Evolutionary conservation across 2,888 invertebrate genomes (phyloP).

Genomic region (Dione juno): DNA sequence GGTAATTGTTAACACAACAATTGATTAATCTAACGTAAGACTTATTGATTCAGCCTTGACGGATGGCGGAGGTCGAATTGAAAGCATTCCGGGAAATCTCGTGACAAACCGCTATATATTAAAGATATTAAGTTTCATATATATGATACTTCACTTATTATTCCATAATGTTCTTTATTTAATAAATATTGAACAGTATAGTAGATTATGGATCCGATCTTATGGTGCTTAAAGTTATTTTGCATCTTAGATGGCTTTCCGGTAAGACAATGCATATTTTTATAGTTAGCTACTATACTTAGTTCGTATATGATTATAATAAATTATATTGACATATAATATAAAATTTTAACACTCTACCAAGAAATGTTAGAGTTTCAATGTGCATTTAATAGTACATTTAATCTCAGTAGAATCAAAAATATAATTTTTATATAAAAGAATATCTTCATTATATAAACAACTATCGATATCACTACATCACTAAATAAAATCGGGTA

Average conservation of each 20-base stretch:
- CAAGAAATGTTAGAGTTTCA: no score
- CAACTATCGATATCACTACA: constrained; percentile 49
- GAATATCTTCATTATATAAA: background rate
- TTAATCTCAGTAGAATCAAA: no score
- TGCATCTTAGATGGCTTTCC: no score
- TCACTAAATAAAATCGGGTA: constrained; percentile 76
- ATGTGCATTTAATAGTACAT: no score
- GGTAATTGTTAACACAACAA: constrained; percentile 33
- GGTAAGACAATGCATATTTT: no score
- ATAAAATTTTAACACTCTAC: no score
- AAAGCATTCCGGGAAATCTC: constrained; percentile 17
- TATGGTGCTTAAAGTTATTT: background rate
- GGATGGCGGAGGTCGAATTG: constrained; percentile 15
- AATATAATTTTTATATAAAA: background rate
- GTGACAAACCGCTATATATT: background rate
- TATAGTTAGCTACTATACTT: no score
- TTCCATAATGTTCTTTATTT: no score
- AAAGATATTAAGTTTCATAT: background rate
- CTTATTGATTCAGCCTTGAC: constrained; percentile 33
- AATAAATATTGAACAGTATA: no score
- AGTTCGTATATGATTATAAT: no score
- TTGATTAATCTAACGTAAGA: constrained; percentile 33
- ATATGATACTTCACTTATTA: background rate
- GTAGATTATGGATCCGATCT: background rate
- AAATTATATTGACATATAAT: no score